Base-by-base conservation (phyloP, 2,888 invertebrate species). In the Ptychoptera contaminata region DNA sequence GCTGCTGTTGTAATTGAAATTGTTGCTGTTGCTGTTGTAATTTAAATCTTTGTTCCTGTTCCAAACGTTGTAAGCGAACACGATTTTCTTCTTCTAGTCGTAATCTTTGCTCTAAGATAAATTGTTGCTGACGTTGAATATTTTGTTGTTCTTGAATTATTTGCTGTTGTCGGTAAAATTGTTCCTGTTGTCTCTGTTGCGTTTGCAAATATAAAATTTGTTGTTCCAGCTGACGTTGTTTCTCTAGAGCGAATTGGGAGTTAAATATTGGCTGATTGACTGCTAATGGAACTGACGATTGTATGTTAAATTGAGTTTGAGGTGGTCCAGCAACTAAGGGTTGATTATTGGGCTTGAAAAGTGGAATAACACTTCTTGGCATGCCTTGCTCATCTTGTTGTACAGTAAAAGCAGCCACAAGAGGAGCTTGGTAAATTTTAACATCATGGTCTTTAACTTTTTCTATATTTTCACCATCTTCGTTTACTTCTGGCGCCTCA, bases 351-450 rank as follows among this genome's bases (percentile, higher is more conserved):
- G 23, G 69, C 55, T 76, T 75, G 55, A 72, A 76, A 53, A 84
- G 72, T 0, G 86, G 82, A 42, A 83, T 77, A 1, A 86, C 82
- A 59, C 79, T 81, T 53, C 82, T 80, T 0, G 87, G 83, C n/a
- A 77, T 58, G 1, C 87, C 87, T 29, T 72, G 71, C 50, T 78
- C 79, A 56, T 87, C 86, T 61, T 87, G 80, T 51, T 87, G 84
- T 0, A 87, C 82, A 0, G 87, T 87, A 55, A 87, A 87, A 0
- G 87, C 87, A 2, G 85, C 83, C 0, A 87, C 81, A 47, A 87
- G 59, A 0, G 87, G 86, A 2, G 86, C 86, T 52, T 79, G 77
- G 56, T 79, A 82, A 42, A 87, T 84, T 60, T 85, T 84, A 1
- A 86, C 82, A 47, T 78, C 78, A 47, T 73, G 69, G 56, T 79